phyloP scores from a whole-genome alignment of 2,797 vertebrate species.

The Natrix natrix region DNA sequence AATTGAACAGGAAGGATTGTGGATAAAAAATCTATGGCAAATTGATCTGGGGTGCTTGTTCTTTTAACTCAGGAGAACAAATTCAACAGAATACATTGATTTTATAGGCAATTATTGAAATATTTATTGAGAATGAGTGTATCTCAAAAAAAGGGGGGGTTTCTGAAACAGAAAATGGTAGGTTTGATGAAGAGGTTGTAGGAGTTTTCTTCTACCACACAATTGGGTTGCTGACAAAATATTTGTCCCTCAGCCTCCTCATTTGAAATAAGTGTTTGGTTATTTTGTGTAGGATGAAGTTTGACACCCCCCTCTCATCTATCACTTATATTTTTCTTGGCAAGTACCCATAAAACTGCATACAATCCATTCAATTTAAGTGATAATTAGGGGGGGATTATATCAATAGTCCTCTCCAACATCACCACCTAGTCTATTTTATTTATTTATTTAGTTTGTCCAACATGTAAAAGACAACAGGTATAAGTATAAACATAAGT shows the following conservation, averaged over 20 bases:
- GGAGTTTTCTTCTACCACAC: background rate
- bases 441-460: too few species aligned
- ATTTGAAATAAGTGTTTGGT: background rate
- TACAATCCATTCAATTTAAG: background rate
- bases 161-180: background rate
- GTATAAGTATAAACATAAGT: too few species aligned
- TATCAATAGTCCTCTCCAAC: background rate
- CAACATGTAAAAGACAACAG: too few species aligned
- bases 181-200: background rate
- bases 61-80: background rate
- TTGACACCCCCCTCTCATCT: background rate
- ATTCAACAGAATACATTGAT: background rate
- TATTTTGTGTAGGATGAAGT: background rate
- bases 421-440: background rate
- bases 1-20: background rate
- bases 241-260: background rate
- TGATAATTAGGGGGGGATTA: background rate
- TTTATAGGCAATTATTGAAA: background rate
- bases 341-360: background rate
- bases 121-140: background rate
- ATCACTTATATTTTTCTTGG: background rate
- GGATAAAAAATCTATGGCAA: background rate
- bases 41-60: background rate
- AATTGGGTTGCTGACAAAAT: background rate
- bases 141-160: background rate